Percentiles rank a stretch among this genome's conserved stretches.
These are phyloP conservation scores for Leptopilina boulardi DNA, from an alignment of 1,140 invertebrate genomes.

Conservation along the genomic window DNA sequence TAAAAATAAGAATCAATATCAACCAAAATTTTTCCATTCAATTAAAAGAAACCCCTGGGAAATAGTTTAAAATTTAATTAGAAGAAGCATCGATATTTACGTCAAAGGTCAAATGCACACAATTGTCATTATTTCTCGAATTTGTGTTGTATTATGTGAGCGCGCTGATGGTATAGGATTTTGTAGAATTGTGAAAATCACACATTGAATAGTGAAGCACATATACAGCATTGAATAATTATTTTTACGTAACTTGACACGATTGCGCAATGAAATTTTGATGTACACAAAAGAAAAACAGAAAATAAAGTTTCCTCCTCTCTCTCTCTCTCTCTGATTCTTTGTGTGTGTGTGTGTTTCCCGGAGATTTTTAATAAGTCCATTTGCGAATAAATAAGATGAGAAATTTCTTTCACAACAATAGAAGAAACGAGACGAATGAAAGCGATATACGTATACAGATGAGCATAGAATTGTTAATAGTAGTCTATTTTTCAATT, in stretches of 20 bases:
- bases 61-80: too few species aligned
- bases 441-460: neutral
- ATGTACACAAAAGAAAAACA: neutral
- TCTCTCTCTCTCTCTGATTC: too few species aligned
- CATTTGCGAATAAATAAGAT: neutral
- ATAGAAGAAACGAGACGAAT: neutral
- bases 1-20: too few species aligned
- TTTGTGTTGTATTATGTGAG: neutral
- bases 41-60: neutral
- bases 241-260: neutral
- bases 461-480: too few species aligned
- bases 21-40: too few species aligned
- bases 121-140: neutral
- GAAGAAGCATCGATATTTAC: neutral
- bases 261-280: neutral
- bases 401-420: constrained; percentile 4
- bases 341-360: too few species aligned
- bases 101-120: constrained; percentile 19
- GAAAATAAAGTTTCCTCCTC: neutral
- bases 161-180: neutral
- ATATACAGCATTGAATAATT: neutral
- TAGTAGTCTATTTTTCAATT: too few species aligned
- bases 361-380: neutral
- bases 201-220: neutral
- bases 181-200: neutral